Evolutionary conservation across 2,797 vertebrate genomes (phyloP).

Genomic region (Amblyopsis hoosieri): DNA sequence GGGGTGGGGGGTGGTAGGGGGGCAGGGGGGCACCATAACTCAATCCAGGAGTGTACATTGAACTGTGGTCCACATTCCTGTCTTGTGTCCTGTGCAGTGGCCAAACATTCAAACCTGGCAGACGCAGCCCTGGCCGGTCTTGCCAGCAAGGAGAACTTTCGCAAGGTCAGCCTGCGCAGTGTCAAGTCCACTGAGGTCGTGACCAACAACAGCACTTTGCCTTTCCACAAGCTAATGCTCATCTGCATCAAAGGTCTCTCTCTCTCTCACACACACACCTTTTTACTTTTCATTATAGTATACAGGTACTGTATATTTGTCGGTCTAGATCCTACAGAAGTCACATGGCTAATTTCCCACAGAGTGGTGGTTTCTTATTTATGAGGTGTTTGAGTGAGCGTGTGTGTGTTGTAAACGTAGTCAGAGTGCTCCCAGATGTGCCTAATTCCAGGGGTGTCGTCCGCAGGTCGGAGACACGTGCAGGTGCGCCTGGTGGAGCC

Average conservation of each 20-base stretch:
- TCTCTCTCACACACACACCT: too few relatives aligned
- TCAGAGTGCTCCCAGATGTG: neutral
- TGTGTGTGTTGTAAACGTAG: neutral
- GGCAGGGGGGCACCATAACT: too few relatives aligned
- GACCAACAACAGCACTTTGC: constrained; percentile 82
- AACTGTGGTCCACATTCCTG: neutral
- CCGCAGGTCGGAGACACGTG: constrained; percentile 79
- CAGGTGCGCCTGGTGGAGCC: constrained; percentile 83
- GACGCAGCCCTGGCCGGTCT: constrained; percentile 81
- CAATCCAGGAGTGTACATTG: too few relatives aligned
- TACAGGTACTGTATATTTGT: too few relatives aligned
- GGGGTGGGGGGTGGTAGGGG: too few relatives aligned
- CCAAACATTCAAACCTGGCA: constrained; percentile 82
- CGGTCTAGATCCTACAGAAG: too few relatives aligned
- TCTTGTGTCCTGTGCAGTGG: constrained; percentile 65
- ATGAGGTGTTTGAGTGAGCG: neutral
- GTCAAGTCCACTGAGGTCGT: constrained; percentile 81
- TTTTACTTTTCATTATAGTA: too few relatives aligned
- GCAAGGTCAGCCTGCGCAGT: constrained; percentile 79
- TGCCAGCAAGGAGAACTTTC: constrained; percentile 85
- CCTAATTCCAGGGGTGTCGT: constrained; percentile 5
- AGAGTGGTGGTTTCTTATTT: neutral
- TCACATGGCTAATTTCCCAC: too few relatives aligned
- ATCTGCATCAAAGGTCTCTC: constrained; percentile 82
- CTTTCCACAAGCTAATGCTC: constrained; percentile 84